Base-by-base conservation (phyloP, 2,797 vertebrate genomes). In the Alcedo atthis region DNA sequence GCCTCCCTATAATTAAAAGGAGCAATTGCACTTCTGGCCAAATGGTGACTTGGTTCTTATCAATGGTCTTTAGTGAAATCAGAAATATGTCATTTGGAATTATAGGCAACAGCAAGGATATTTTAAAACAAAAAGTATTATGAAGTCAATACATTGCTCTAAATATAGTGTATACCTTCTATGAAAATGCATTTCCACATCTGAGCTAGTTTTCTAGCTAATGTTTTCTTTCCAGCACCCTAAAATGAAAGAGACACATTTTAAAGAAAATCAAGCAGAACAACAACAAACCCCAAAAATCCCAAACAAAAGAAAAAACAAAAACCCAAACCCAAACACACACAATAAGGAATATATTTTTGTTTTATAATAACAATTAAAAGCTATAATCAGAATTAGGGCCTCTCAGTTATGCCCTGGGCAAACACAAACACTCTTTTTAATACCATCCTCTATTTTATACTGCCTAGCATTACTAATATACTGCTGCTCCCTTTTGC, bases 191-290 rank as follows among this genome's bases (percentile, higher is more conserved):
- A 98, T 35, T 97, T 98, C 98, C 98, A 99, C 37, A 97, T 94
- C 59, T 98, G 97, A 74, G 99, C 96, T 80, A 99, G 92, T 77
- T 97, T 98, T 95, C 89, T 97, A 64, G 98, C 98, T 96, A 99
- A 97, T 1, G 98, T 98, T 92, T 98, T 98, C 97, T 99, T 99
- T 45, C 99, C 99, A 96, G 98, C 95, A 63, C 98, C 98, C 99
- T 92, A 94, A 97, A 97, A 96, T 15, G 12, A 95, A 96, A 94
- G 84, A 85, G 13, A 96, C 6, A 91, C 37, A 37, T 66, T 92
- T 70, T 80, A 70, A 92, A 69, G 30, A 64, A 79, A 86, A 89
- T 9, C 15, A 77, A 30, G 33, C 30, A 70, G 17, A 90, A 74
- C 10, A 11, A 61, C 74, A 45, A 63, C 53, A 28, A 24, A 9